phyloP scores from a whole-genome alignment of 2,888 invertebrate species.

The Ophion ellenae region DNA sequence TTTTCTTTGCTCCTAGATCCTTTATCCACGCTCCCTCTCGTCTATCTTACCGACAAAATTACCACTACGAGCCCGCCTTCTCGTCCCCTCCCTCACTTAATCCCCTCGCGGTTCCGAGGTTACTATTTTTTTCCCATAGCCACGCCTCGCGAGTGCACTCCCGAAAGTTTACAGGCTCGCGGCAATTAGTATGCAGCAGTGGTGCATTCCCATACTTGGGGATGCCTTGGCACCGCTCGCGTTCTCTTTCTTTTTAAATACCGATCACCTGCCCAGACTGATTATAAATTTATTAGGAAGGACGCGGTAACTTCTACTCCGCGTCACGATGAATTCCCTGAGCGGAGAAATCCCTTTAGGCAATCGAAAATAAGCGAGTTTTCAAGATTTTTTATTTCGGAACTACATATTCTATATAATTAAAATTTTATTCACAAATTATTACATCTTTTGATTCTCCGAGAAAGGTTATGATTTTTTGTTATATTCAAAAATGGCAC shows the following conservation, averaged over 20 bases:
- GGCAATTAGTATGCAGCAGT: constrained; percentile 76
- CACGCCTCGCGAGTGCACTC: constrained; percentile 62
- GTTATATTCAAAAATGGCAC: too few relatives aligned
- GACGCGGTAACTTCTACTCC: constrained; percentile 21
- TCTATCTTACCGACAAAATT: constrained; percentile 37
- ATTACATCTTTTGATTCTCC: too few relatives aligned
- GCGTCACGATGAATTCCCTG: too few relatives aligned
- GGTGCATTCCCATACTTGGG: constrained; percentile 32
- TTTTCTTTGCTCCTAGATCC: constrained; percentile 25
- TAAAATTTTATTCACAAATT: too few relatives aligned
- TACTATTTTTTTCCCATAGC: constrained; percentile 29
- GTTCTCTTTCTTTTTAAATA: constrained; percentile 51
- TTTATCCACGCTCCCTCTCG: constrained; percentile 36
- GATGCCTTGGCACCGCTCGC: constrained; percentile 16
- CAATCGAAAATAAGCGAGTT: too few relatives aligned
- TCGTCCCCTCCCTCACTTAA: constrained; percentile 19
- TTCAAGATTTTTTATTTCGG: too few relatives aligned
- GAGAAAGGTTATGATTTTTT: too few relatives aligned
- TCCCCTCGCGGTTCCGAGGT: constrained; percentile 8
- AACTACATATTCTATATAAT: too few relatives aligned
- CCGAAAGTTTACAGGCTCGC: constrained; percentile 70
- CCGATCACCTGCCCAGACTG: constrained; percentile 40
- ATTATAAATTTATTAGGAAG: constrained; percentile 58
- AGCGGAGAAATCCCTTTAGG: too few relatives aligned
- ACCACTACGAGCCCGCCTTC: constrained; percentile 29